Base-by-base conservation (phyloP, 1,140 invertebrate genomes). In the Choristoneura fumiferana region DNA sequence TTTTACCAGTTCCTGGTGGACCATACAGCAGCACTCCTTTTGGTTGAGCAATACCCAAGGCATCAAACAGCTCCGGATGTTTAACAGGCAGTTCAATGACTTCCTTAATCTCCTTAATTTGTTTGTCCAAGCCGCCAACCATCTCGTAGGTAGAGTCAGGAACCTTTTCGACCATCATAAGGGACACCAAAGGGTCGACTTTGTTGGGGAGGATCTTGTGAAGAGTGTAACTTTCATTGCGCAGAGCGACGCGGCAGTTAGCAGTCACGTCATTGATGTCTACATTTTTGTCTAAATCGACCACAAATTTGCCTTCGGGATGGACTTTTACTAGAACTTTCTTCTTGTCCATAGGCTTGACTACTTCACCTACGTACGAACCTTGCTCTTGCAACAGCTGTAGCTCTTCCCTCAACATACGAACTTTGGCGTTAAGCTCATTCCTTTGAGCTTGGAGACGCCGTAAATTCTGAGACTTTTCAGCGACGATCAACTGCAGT, bases 111-210 rank as follows among this genome's bases (percentile, higher is more conserved):
- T 99, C 99, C 84, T 99, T 99, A 61, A 99, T 99, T 90, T 99
- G 98, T 80, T 99, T 99, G 76, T 99, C 98, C 49, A 99, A 91
- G 64, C 99, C 99, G 67, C 99, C 99, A 45, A 99, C 98, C 98
- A 99, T 99, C 92, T 99, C 99, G 85, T 99, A 96, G 0, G 99
- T 99, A 0, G 98, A 99, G 89, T 99, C 98, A 8, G 99, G 99
- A 3, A 99, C 98, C 90, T 99, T 99, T 84, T 99, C 99, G 0
- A 99, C 98, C 99, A 99, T 99, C 98, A 99, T 99, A 40, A 99
- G 92, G n/a, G 98, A 99, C 0, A 99, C 99, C 36, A 99, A 90
- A 1, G 98, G 98, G 92, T 99, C 99, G n/a, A 99, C 97, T 78
- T 99, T 99, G 81, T 99, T 99, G 0, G 99, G 99, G 12, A 99